These are phyloP conservation scores for Hydrocynus forskahlii DNA, from an alignment of 2,797 vertebrate genomes.

Conservation along the genomic window DNA sequence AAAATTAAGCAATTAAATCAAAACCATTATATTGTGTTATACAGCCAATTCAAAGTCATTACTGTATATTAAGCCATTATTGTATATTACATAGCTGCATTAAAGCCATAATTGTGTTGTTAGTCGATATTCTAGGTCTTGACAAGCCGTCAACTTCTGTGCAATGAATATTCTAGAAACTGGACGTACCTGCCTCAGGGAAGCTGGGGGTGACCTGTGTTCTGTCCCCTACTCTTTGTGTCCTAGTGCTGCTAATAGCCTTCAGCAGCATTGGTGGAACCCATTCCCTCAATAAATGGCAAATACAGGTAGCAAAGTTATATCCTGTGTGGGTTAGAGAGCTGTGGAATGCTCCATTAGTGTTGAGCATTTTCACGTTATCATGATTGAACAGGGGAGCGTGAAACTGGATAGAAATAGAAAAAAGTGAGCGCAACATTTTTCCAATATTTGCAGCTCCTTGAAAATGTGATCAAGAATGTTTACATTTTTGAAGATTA, in stretches of 20 bases:
- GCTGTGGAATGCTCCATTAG: background rate
- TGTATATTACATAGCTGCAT: background rate
- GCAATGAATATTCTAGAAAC: background rate
- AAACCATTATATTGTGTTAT: background rate
- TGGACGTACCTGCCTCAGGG: background rate
- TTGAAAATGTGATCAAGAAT: too few relatives aligned
- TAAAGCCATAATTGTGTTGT: background rate
- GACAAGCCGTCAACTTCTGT: background rate
- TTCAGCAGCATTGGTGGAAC: slow-evolving; percentile 8
- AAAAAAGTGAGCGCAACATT: too few relatives aligned
- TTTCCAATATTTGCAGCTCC: too few relatives aligned
- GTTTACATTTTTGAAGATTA: too few relatives aligned
- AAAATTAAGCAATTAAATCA: background rate
- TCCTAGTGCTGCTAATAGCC: slow-evolving; percentile 1
- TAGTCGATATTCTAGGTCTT: background rate
- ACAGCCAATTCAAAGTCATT: background rate
- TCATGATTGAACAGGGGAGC: background rate
- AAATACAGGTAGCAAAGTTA: background rate
- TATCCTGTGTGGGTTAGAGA: slow-evolving; percentile 13
- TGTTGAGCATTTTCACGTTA: background rate
- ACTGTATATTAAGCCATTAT: background rate
- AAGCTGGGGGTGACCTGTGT: background rate
- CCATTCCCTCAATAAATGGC: slow-evolving; percentile 23
- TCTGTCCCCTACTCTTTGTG: background rate
- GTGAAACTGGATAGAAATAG: background rate